Evolutionary conservation across 1,140 invertebrate species (phyloP), one percentile per base, ranked within the genome.

Genomic region (Kradibia gibbosae): DNA sequence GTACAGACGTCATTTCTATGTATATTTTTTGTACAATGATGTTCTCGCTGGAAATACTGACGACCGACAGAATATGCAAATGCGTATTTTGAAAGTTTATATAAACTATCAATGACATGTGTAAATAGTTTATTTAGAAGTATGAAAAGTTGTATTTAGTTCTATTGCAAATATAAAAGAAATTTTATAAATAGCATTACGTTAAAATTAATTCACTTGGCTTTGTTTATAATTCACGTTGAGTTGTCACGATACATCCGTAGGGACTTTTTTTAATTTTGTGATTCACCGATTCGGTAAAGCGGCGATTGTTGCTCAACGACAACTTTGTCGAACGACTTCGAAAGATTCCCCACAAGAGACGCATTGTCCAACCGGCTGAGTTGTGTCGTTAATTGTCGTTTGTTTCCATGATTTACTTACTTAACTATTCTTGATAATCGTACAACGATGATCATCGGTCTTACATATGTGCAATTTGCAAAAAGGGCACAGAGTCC

Each of bases 101-200:
- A 28, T 67, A 81, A 67, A 75, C 72, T 75, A 74, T 74, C 13
- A 67, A 75, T 75, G 72, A 70, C 72, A 75, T 50, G 7, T 81
- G 79, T 81, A 81, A 55, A 81, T 81, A 81, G 79, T 81, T 81
- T 81, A 42, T 67, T 75, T 81, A 65, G 48, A 75, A 73, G 34
- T 70, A 75, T 70, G 62, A 81, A 74, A 80, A 73, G 50, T 53
- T 67, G 45, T 75, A 75, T 80, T 74, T 80, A 75, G 60, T 80
- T 20, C 34, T 62, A 67, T 67, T 39, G 17, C 72, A 74, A 74
- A 53, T 17, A 39, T 65, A 42, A n/a, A 39, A 80, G 13, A 72
- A 79, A 57, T 73, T 80, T 48, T 50, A 73, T 73, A 73, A 73
- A 73, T 73, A 57, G 48, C 73, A 73, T 42, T 73, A 73, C 39